Evolutionary conservation across 2,113 vertebrate genomes (phyloP).

Genomic region (Leucosticte australis): DNA sequence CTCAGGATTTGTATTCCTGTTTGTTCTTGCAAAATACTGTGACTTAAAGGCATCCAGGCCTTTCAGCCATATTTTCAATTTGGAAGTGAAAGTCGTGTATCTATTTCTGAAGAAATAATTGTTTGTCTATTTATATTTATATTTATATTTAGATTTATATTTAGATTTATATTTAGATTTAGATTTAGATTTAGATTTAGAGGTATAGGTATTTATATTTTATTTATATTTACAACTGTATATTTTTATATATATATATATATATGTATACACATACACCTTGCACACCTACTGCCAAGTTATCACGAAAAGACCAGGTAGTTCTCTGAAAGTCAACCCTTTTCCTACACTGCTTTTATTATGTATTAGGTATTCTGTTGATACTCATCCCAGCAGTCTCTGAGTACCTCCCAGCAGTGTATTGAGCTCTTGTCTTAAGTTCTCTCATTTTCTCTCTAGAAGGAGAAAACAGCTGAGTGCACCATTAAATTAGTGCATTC

Average conservation of each 20-base stretch:
- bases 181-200: no score
- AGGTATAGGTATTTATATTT: no score
- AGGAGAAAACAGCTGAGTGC: neutral
- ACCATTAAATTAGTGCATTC: neutral
- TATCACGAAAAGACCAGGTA: neutral
- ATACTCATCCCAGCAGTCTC: conserved; percentile 22
- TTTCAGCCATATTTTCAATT: neutral
- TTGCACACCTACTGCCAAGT: neutral
- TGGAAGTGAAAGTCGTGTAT: neutral
- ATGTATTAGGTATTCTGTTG: conserved; percentile 1
- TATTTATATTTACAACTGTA: no score
- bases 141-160: no score
- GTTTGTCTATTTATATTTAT: no score
- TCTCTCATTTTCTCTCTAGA: conserved; percentile 10
- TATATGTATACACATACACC: no score
- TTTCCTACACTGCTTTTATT: neutral
- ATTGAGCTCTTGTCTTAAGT: conserved; percentile 32
- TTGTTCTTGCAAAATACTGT: neutral
- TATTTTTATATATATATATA: neutral
- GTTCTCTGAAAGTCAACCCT: neutral
- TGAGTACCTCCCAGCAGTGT: conserved; percentile 16
- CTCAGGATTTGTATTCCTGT: neutral
- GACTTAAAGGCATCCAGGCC: neutral
- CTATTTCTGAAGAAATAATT: neutral
- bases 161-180: no score